phyloP scores from a whole-genome alignment of 2,113 vertebrate species.

The Gnathonemus echidnorhynchus region DNA sequence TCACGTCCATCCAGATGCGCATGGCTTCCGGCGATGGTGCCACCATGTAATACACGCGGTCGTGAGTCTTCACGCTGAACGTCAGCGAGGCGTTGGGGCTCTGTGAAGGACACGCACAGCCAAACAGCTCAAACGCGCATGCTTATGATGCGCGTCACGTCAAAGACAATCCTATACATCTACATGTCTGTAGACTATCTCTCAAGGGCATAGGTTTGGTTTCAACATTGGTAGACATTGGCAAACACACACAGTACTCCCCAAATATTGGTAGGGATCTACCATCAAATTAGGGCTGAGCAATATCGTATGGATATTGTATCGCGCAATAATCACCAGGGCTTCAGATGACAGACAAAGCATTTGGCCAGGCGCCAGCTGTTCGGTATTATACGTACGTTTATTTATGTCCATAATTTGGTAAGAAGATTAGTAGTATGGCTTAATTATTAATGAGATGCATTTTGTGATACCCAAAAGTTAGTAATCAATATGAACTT shows the following conservation, averaged over 20 bases:
- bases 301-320: too few relatives aligned
- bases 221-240: not conserved
- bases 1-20: conserved; percentile 73
- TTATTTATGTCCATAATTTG: too few relatives aligned
- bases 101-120: conserved; percentile 47
- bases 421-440: too few relatives aligned
- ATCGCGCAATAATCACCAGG: too few relatives aligned
- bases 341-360: too few relatives aligned
- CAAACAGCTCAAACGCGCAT: not conserved
- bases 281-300: not conserved
- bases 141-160: not conserved
- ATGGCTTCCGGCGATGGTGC: conserved; percentile 90
- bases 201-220: not conserved
- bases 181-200: not conserved
- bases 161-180: too few relatives aligned
- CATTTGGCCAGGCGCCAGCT: too few relatives aligned
- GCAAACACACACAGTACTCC: not conserved
- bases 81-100: conserved; percentile 89
- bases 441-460: too few relatives aligned
- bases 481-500: too few relatives aligned
- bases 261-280: not conserved
- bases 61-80: conserved; percentile 93
- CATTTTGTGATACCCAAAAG: too few relatives aligned
- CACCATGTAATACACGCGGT: conserved; percentile 94
- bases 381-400: too few relatives aligned